Evolutionary conservation across 1,140 invertebrate species (phyloP), one percentile per base, ranked within the genome.

Genomic region (Papilio machaon): DNA sequence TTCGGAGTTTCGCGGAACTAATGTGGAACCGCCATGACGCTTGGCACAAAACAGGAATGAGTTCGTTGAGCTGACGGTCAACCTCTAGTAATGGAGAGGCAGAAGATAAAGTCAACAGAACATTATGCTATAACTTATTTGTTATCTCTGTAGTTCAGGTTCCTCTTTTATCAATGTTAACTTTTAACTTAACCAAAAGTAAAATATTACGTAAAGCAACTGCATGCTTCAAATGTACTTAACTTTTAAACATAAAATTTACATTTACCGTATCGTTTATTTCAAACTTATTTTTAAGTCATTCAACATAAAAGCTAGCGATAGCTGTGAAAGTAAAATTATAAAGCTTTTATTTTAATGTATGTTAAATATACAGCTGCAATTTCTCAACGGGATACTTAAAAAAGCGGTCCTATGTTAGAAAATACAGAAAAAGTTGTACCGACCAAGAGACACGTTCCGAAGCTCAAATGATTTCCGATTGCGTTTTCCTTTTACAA

Each of bases 401-500:
- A 64, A 64, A 79, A 75, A 60, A 79, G 43, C 76, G 38, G 38
- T 79, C 23, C 47, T 58, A 46, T 43, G 76, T 43, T 64, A 64
- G 76, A 46, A 79, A 64, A 79, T 78, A 79, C 54, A 64, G 58
- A 79, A 79, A 60, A 60, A 43, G 54, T 38, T 78, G 35, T 79
- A 43, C 35, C 38, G 58, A 77, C 19, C 43, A 35, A 46, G 35
- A 67, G 76, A 79, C 76, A 79, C 76, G 76, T 79, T 79, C 58
- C 30, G 58, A 38, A 58, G 76, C 54, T 79, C 76, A 79, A 79
- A 79, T 85, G 82, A 85, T 86, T 88, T 88, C 87, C 87, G 85
- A 90, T 88, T 84, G 82, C 81, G 82, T 85, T 82, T 84, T 82
- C 83, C 80, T 85, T 58, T 82, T 83, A 86, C 86, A 87, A 87